Evolutionary conservation across 2,888 invertebrate species (phyloP), one percentile per base, ranked within the genome.

Genomic region (Ethmia dodecea): DNA sequence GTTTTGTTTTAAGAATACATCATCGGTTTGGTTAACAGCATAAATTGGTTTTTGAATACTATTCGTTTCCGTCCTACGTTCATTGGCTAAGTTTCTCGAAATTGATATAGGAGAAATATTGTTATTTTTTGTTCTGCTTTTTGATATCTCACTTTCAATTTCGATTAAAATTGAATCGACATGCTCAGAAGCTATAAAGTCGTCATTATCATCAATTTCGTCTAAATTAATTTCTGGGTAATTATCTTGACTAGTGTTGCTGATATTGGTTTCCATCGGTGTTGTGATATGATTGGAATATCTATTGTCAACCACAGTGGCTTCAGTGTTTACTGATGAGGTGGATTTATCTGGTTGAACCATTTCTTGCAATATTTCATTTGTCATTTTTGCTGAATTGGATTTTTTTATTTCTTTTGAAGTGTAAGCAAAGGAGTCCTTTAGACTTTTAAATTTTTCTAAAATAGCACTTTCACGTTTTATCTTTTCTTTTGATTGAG

Each of bases 101-200:
- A n/a, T n/a, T n/a, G n/a, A n/a, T n/a, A n/a, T n/a, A n/a, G n/a
- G n/a, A n/a, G n/a, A n/a, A n/a, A n/a, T n/a, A n/a, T n/a, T n/a
- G n/a, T n/a, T n/a, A n/a, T n/a, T n/a, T n/a, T n/a, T n/a, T n/a
- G n/a, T n/a, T 18, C 8, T 18, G 18, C 11, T 40, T 37, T 45
- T 59, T 12, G 38, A 42, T 42, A 80, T 80, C 67, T 83, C 79
- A 37, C 46, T 62, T 60, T 84, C 81, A 30, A 83, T 83, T 38
- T 73, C 55, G 29, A 52, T 62, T 20, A 84, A 48, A 42, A 83
- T 68, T 22, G 42, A 58, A 32, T 71, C 49, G 40, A 81, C 63
- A 38, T 60, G 59, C 13, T 59, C 52, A 32, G 67, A 67, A 31
- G 72, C 64, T 13, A 63, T 49, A 35, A 52, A 52, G 12, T 49